Evolutionary conservation across 2,888 invertebrate genomes (phyloP), one percentile per base, ranked within the genome.

Genomic region (Luperina testacea): DNA sequence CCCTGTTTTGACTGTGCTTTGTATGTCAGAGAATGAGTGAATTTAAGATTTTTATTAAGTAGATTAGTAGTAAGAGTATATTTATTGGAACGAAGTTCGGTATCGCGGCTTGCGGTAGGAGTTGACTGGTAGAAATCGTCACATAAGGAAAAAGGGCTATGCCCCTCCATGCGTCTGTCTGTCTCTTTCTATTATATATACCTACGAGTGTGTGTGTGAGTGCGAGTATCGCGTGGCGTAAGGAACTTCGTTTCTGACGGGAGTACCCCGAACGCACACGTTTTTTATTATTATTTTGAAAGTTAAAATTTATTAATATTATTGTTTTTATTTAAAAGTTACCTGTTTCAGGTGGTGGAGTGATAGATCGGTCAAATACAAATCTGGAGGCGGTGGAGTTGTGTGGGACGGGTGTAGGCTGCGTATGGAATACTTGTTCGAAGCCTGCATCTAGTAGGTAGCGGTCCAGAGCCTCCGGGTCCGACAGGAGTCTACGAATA

Each of bases 371-470:
- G 80, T 96, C 96, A 78, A 96, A 96, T 7, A 95, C 91, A 80
- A 96, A 96, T 92, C 95, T 92, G 0, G 95, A 93, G 0, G 93
- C 63, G 11, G 91, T 88, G 2, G 91, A 81, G 77, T 90, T 93
- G 74, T 90, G 90, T 0, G 93, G 83, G 6, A 92, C 74, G 0
- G 95, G 92, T 11, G 93, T 91, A 0, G 96, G 97, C 73, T 97
- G 97, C 17, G 97, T 97, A 84, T 97, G 97, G 93, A 98, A 98
- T 81, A 98, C 98, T 91, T 98, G 98, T 57, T 98, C 97, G 91
- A 98, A 98, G 15, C 98, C 98, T 71, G 98, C 98, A 84, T 98
- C 98, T 89, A 98, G 97, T 76, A 99, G 97, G 93, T 99, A 98
- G 75, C 98, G 97, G 92, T 99, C 99, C 88, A 99, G 95, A 88